phyloP scores from a whole-genome alignment of 2,797 vertebrate genomes.

The Bovichtus variegatus region DNA sequence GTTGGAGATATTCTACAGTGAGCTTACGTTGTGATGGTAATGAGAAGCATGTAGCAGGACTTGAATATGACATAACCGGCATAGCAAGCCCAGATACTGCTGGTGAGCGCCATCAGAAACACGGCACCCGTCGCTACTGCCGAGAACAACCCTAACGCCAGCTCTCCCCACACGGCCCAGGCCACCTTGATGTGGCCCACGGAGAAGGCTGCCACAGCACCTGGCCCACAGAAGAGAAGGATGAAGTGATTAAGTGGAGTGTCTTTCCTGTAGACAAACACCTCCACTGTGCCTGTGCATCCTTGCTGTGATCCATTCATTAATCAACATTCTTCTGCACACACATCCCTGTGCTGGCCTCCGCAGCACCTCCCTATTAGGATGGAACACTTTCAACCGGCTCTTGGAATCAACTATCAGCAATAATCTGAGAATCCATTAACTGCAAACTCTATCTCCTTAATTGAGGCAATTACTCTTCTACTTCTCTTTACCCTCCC shows the following conservation, averaged over 20 bases:
- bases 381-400: constrained; percentile 33
- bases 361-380: constrained; percentile 16
- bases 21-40: constrained; percentile 83
- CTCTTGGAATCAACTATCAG: constrained; percentile 58
- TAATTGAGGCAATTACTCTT: constrained; percentile 74
- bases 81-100: constrained; percentile 83
- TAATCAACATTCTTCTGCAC: constrained; percentile 9
- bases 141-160: constrained; percentile 83
- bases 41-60: constrained; percentile 85
- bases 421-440: constrained; percentile 67
- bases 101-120: constrained; percentile 79
- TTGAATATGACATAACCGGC: constrained; percentile 82
- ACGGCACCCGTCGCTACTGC: constrained; percentile 74
- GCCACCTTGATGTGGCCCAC: constrained; percentile 77
- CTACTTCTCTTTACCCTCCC: constrained; percentile 25
- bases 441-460: constrained; percentile 60
- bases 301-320: constrained; percentile 11
- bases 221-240: constrained; percentile 54
- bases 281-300: constrained; percentile 6
- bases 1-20: background rate
- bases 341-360: constrained; percentile 9
- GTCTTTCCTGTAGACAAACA: background rate
- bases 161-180: constrained; percentile 84
- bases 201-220: constrained; percentile 81
- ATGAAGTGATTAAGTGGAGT: constrained; percentile 6